Evolutionary conservation across 2,888 invertebrate genomes (phyloP).

Genomic region (Corbicula japonica): DNA sequence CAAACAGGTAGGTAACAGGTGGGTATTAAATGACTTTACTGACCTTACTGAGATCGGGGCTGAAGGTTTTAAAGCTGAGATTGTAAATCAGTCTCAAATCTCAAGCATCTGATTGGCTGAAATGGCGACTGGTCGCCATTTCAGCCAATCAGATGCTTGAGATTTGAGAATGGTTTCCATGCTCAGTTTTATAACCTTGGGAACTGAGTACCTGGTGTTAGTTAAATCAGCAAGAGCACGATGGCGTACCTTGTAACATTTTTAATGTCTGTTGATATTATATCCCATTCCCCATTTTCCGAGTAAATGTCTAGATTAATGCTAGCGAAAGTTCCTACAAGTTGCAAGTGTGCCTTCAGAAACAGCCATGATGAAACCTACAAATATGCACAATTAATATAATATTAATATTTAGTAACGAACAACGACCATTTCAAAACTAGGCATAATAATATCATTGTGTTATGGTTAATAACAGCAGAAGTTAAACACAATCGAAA

Average conservation of each 20-base stretch:
- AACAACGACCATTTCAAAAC: too few species aligned
- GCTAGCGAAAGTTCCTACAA: not conserved
- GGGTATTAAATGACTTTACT: too few species aligned
- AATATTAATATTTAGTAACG: too few species aligned
- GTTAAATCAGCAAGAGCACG: too few species aligned
- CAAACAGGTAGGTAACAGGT: too few species aligned
- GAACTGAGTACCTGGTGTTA: not conserved
- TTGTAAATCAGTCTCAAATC: not conserved
- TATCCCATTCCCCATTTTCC: slow-evolving; percentile 53
- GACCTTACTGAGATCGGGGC: too few species aligned
- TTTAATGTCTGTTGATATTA: not conserved
- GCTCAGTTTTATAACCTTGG: not conserved
- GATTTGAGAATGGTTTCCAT: not conserved
- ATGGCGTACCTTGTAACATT: not conserved
- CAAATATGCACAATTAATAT: not conserved
- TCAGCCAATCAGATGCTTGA: not conserved
- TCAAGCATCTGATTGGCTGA: not conserved
- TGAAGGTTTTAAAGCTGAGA: not conserved
- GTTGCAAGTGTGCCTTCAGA: not conserved
- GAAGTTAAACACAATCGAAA: too few species aligned
- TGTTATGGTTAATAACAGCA: too few species aligned
- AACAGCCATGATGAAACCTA: slow-evolving; percentile 42
- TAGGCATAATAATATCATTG: too few species aligned
- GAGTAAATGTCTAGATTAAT: slow-evolving; percentile 24
- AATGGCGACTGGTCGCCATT: not conserved